Conservation (phyloP, 2,797 vertebrate genomes). For the Silurus aristotelis region DNA sequence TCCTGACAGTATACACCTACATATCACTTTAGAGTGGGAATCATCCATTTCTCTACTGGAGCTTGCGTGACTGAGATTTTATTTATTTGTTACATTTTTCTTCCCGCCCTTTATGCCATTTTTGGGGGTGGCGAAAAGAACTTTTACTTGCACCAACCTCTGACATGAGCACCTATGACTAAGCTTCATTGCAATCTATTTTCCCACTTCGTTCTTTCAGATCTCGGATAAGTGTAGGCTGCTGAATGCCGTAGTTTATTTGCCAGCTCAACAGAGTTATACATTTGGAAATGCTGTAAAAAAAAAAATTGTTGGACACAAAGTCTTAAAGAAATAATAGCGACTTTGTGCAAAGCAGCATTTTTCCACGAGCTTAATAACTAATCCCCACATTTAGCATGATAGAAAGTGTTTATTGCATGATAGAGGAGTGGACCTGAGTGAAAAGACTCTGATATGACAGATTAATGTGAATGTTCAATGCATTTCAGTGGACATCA, state of each 20-base stretch:
- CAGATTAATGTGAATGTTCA: too few species aligned
- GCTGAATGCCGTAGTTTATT: conserved; percentile 11
- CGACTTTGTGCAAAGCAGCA: background rate
- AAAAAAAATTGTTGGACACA: background rate
- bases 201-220: conserved; percentile 17
- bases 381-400: background rate
- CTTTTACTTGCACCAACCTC: conserved; percentile 14
- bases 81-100: background rate
- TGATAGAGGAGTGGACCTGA: background rate
- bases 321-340: background rate
- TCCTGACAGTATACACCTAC: background rate
- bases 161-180: conserved; percentile 18
- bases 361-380: background rate
- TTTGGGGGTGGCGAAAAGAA: background rate
- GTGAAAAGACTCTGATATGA: too few species aligned
- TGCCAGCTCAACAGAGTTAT: background rate
- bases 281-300: background rate
- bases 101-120: background rate
- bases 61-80: background rate
- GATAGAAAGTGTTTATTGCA: background rate
- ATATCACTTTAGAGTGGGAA: conserved; percentile 2
- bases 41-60: background rate
- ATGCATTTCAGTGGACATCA: too few species aligned
- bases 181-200: conserved; percentile 16
- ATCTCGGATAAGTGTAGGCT: conserved; percentile 8